Evolutionary conservation across 2,888 invertebrate species (phyloP), one percentile per base, ranked within the genome.

Genomic region (Leistus spinibarbis): DNA sequence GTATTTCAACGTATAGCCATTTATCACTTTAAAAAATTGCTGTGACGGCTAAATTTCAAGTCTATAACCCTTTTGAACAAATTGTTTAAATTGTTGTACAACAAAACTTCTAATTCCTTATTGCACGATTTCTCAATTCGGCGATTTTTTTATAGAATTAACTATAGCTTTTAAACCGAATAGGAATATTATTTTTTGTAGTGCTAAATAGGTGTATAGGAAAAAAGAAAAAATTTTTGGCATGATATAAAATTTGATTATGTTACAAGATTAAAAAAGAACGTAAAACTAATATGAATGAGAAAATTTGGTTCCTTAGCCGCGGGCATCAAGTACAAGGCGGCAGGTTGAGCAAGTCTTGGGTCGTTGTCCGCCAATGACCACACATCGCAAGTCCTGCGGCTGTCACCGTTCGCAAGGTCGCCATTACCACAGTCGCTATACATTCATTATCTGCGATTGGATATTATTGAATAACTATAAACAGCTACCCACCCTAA

Each of bases 321-420:
- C 68, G 5, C 10, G 20, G 64, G 64, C 72, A 7, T n/a, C 19
- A 17, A 10, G 19, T 53, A 16, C 16, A 5, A 13, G 20, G 7
- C 66, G 66, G 72, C 72, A 72, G 72, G 72, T 72, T 72, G 66
- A 23, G 19, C 53, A 66, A 40, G 20, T 24, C 69, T 27, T 66
- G 66, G 72, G 72, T 72, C 72, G 72, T 64, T 62, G 72, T 9
- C 72, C 72, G 56, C n/a, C 27, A 22, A 27, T 72, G 72, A 72
- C 72, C 72, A 72, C 56, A n/a, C 64, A 19, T 17, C 22, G 13
- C 23, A 20, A 13, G 69, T 13, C 27, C 19, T 60, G 19, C 19
- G 24, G 20, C 40, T 62, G 19, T 62, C 57, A 24, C 57, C 16
- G 60, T 27, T 54, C 68, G 27, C 23, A 19, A 17, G 53, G 19